These are phyloP conservation scores for Paralvinella palmiformis DNA, from an alignment of 1,140 invertebrate genomes.

Conservation along the genomic window DNA sequence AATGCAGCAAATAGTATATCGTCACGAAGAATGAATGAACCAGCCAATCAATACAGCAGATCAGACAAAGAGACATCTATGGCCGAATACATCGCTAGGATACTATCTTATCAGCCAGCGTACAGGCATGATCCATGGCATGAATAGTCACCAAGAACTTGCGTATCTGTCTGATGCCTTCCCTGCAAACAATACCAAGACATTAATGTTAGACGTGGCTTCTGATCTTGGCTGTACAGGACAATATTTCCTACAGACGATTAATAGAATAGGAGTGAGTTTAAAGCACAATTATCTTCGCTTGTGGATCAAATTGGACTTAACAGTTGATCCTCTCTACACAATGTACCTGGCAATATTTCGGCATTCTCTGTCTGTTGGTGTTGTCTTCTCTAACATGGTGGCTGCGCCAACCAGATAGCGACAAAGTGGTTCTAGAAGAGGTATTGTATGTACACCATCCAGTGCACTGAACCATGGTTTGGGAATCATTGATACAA, in stretches of 20 bases:
- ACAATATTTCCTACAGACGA: neutral
- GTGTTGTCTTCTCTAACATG: constrained; percentile 28
- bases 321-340: neutral
- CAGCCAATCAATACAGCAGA: neutral
- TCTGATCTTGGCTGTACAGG: neutral
- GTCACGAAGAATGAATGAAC: too few relatives aligned
- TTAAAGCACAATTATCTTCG: neutral
- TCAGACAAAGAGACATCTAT: constrained; percentile 12
- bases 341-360: neutral
- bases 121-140: constrained; percentile 43
- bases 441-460: constrained; percentile 43
- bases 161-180: constrained; percentile 41
- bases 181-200: constrained; percentile 33
- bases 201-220: neutral
- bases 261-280: constrained; percentile 1
- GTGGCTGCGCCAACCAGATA: constrained; percentile 43
- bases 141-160: constrained; percentile 45
- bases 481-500: constrained; percentile 46
- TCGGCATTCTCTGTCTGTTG: constrained; percentile 19
- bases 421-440: constrained; percentile 46
- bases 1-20: too few relatives aligned
- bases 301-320: neutral
- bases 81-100: too few relatives aligned
- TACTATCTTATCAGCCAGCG: constrained; percentile 38
- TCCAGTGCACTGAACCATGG: constrained; percentile 42